These are phyloP conservation scores for Neotoma lepida DNA, from an alignment of 2,113 vertebrate species.

Conservation along the genomic window DNA sequence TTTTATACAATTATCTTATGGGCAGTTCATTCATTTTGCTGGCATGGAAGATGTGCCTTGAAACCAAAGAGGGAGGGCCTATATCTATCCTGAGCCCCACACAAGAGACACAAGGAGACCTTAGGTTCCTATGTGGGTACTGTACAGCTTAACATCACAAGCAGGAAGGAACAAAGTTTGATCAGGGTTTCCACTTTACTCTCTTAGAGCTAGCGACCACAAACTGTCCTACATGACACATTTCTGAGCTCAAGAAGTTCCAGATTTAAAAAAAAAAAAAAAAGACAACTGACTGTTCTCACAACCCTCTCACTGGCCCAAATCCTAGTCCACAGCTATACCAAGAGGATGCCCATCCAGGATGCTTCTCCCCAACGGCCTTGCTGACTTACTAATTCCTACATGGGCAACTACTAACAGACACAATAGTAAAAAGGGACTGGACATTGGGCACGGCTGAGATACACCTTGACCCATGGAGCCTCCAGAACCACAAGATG, in stretches of 20 bases:
- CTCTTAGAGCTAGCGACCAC: not conserved
- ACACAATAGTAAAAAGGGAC: not conserved
- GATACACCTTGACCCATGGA: not conserved
- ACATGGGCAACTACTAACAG: not conserved
- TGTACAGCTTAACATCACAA: not conserved
- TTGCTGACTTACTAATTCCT: not conserved
- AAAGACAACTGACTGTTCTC: not conserved
- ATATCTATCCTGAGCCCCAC: not conserved
- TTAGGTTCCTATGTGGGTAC: not conserved
- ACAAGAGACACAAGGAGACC: not conserved
- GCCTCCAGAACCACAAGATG: not conserved
- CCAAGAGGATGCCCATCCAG: not conserved
- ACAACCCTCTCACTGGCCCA: not conserved
- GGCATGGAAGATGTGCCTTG: not conserved
- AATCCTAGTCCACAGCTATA: not conserved
- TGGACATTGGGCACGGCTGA: not conserved
- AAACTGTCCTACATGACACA: not conserved
- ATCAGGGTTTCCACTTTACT: not conserved
- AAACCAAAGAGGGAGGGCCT: not conserved
- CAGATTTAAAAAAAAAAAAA: not conserved
- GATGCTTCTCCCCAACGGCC: not conserved
- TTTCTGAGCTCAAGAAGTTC: not conserved
- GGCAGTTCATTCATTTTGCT: constrained; percentile 23
- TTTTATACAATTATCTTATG: not conserved
- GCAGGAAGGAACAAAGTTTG: not conserved